Conservation (phyloP, 2,797 vertebrate genomes). For the Chlorospingus flavigularis region DNA sequence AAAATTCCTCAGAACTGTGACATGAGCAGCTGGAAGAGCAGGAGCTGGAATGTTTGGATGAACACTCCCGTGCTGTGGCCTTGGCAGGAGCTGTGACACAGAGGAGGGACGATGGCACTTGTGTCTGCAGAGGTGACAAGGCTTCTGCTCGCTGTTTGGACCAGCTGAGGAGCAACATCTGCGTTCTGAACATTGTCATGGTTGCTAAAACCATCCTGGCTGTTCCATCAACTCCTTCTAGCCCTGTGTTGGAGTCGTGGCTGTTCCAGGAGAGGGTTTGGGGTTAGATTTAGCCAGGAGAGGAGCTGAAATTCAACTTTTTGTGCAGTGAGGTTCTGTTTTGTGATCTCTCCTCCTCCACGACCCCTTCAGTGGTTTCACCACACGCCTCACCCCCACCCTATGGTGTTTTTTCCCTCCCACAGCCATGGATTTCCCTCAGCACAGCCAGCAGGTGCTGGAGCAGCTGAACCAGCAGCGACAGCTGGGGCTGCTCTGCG, state of each 20-base stretch:
- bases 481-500: conserved; percentile 90
- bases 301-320: background rate
- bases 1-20: fast-evolving
- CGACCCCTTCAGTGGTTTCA: fast-evolving
- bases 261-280: background rate
- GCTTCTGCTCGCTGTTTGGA: fast-evolving
- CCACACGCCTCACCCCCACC: fast-evolving
- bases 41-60: background rate
- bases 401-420: background rate
- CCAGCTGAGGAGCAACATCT: fast-evolving
- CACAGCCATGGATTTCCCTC: conserved; percentile 92
- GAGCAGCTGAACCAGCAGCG: conserved; percentile 94
- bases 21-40: fast-evolving
- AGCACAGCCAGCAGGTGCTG: conserved; percentile 92
- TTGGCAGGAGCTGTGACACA: fast-evolving
- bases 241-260: fast-evolving
- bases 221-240: background rate
- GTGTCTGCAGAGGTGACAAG: background rate
- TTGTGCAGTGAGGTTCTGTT: fast-evolving
- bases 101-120: fast-evolving
- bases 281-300: background rate
- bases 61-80: fast-evolving
- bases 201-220: fast-evolving
- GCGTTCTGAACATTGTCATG: background rate
- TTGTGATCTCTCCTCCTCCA: background rate